Evolutionary conservation across 2,113 vertebrate species (phyloP).

Genomic region (Mellivora capensis): DNA sequence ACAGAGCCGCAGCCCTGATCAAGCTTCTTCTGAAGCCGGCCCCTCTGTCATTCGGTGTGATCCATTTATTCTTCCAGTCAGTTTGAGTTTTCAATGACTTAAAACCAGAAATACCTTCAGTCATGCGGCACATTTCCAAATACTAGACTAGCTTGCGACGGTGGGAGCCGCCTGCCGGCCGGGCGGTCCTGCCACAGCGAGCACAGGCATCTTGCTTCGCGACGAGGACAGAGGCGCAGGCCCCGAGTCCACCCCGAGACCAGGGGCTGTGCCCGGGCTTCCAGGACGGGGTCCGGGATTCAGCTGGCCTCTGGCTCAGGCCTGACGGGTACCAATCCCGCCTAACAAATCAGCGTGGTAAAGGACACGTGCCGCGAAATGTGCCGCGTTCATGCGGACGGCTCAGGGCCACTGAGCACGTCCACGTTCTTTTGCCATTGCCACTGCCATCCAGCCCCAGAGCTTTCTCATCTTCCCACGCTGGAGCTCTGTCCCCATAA

Average conservation of each 20-base stretch:
- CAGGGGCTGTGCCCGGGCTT: not conserved
- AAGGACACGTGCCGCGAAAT: not conserved
- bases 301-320: too few species aligned
- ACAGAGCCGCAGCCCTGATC: not conserved
- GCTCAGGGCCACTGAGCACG: not conserved
- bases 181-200: not conserved
- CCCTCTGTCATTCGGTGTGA: not conserved
- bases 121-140: not conserved
- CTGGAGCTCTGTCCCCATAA: not conserved
- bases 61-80: not conserved
- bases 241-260: not conserved
- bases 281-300: not conserved
- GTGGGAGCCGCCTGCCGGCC: too few species aligned
- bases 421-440: not conserved
- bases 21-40: not conserved
- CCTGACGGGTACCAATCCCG: not conserved
- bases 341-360: not conserved
- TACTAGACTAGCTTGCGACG: fast-evolving
- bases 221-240: not conserved
- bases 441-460: not conserved
- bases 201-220: fast-evolving
- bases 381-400: not conserved
- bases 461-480: not conserved
- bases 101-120: not conserved
- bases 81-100: too few species aligned